Evolutionary conservation across 2,113 vertebrate species (phyloP), one percentile per base, ranked within the genome.

Genomic region (Pseudolaguvia tuberculata): DNA sequence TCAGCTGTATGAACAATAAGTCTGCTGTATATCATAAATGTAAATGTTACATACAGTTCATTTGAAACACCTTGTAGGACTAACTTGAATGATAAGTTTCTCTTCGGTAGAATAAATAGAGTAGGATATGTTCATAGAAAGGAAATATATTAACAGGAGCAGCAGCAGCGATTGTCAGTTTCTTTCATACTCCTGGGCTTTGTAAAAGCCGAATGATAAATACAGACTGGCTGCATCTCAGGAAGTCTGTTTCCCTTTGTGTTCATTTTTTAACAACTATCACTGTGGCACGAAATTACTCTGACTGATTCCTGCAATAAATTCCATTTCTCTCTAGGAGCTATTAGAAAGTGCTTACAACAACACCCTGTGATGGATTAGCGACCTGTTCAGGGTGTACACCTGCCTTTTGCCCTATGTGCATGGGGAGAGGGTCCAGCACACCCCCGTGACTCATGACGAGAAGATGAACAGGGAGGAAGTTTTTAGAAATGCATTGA

Each of bases 181-280:
- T n/a, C n/a, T n/a, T n/a, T 78, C 84, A 79, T 75, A 69, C 78
- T 77, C 66, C 10, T 63, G 83, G 81, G 71, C 39, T 78, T 68
- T 61, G 27, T 79, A 66, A 70, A 78, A 68, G 48, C 52, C 39
- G 75, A 68, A 75, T 82, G 72, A 82, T 70, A 61, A 82, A 80
- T 21, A 39, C 57, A 27, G 58, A 59, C 73, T 61, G 50, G 78
- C 79, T 62, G 48, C 56, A 55, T 70, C 70, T 77, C 51, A 65
- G 50, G 55, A 66, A 27, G 59, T 73, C 42, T 20, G 53, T 76
- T 63, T 68, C 47, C 73, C 52, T 71, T 55, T 76, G 51, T 53
- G 51, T 53, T 61, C 70, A 56, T 72, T 58, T 58, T 31, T 62
- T n/a, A n/a, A n/a, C 69, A 35, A n/a, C 51, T 35, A 20, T 55